Evolutionary conservation across 1,140 invertebrate species (phyloP).

Genomic region (Drosophila sp.): DNA sequence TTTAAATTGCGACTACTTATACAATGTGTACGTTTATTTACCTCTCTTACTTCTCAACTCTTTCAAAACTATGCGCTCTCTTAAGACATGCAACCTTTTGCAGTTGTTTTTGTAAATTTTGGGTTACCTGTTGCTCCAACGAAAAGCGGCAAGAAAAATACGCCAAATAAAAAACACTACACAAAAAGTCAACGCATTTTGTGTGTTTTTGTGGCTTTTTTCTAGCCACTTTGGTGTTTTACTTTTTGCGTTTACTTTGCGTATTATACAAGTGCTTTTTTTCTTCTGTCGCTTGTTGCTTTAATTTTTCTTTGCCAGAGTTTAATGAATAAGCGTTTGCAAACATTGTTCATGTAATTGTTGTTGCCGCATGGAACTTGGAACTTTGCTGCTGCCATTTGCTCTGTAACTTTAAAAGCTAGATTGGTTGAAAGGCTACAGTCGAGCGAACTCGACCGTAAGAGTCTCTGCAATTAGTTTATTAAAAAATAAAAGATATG

Average conservation of each 20-base stretch:
- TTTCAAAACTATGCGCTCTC: slow-evolving; percentile 12
- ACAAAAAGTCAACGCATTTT: slow-evolving; percentile 42
- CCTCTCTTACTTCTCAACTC: not conserved
- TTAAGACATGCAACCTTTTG: slow-evolving; percentile 12
- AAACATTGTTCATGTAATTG: slow-evolving; percentile 36
- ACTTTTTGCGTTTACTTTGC: slow-evolving; percentile 23
- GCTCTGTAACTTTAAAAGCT: too few species aligned
- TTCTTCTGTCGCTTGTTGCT: slow-evolving; percentile 8
- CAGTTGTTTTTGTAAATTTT: slow-evolving; percentile 17
- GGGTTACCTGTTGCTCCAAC: slow-evolving; percentile 68
- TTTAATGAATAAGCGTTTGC: slow-evolving; percentile 46
- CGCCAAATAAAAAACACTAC: slow-evolving; percentile 37
- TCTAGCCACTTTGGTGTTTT: slow-evolving; percentile 26
- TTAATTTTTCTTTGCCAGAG: slow-evolving; percentile 28
- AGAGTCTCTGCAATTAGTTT: too few species aligned
- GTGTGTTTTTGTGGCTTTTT: slow-evolving; percentile 32
- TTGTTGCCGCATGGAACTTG: slow-evolving; percentile 53
- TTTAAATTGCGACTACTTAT: not conserved
- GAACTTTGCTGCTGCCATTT: slow-evolving; percentile 28
- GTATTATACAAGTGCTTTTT: slow-evolving; percentile 44
- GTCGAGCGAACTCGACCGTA: too few species aligned
- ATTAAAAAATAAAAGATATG: too few species aligned
- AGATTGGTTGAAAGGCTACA: too few species aligned
- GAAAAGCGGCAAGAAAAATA: slow-evolving; percentile 14
- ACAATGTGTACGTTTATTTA: not conserved